phyloP scores from a whole-genome alignment of 2,113 vertebrate genomes.

The Zapornia atra region DNA sequence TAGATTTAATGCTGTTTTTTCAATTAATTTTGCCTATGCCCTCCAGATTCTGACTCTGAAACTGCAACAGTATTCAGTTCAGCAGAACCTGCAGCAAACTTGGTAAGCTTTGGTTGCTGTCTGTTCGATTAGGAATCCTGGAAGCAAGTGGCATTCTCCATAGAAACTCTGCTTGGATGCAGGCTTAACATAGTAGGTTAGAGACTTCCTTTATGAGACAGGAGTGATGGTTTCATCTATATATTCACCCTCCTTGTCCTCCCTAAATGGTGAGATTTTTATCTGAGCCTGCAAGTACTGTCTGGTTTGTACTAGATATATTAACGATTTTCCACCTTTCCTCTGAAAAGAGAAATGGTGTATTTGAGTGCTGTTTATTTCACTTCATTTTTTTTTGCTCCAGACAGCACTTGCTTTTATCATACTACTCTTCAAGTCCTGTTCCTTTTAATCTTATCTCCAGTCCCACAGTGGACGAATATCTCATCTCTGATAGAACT shows the following conservation, averaged over 20 bases:
- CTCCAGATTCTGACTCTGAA: slow-evolving; percentile 84
- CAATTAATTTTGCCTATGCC: background rate
- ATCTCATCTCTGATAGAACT: background rate
- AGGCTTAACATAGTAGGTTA: background rate
- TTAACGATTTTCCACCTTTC: background rate
- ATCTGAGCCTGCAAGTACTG: background rate
- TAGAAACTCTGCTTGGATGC: background rate
- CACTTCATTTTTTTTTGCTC: background rate
- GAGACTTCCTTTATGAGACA: background rate
- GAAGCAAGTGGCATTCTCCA: background rate
- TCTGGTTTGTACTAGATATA: background rate
- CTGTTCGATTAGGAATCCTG: background rate
- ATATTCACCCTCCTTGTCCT: background rate
- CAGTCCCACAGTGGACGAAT: background rate
- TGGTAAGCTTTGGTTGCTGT: slow-evolving; percentile 77
- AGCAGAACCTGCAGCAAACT: slow-evolving; percentile 79
- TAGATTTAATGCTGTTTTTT: background rate
- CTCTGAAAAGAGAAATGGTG: background rate
- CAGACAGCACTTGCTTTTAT: background rate
- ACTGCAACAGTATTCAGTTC: slow-evolving; percentile 78
- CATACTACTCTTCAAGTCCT: background rate
- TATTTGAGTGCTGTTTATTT: background rate
- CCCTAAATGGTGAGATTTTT: background rate
- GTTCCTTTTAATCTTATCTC: background rate
- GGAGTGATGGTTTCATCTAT: background rate